Conservation (phyloP, 2,888 invertebrate genomes). For the Balanococcus diminutus region DNA sequence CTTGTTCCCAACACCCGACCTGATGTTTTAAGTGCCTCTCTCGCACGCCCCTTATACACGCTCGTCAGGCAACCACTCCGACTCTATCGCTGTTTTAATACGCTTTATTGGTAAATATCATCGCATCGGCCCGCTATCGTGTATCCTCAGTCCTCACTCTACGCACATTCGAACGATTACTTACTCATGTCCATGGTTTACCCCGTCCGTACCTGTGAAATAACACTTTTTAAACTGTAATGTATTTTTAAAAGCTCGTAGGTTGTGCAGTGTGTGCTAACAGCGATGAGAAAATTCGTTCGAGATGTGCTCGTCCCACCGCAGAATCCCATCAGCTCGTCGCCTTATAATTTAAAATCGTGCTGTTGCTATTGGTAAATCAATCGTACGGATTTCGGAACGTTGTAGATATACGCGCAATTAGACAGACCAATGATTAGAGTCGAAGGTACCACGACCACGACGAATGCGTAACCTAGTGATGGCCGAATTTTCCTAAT, state of each 20-base stretch:
- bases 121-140: not conserved
- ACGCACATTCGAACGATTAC: too few relatives aligned
- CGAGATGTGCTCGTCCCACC: not conserved
- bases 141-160: not conserved
- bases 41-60: conserved; percentile 18
- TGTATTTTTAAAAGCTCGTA: not conserved
- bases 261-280: not conserved
- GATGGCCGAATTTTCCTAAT: not conserved
- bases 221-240: not conserved
- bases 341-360: not conserved
- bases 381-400: not conserved
- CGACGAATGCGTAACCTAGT: not conserved
- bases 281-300: not conserved
- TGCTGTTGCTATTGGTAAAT: not conserved
- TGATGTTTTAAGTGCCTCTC: conserved; percentile 28
- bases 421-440: not conserved
- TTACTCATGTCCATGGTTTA: not conserved
- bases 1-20: conserved; percentile 24
- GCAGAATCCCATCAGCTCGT: not conserved
- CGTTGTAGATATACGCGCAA: not conserved
- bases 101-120: not conserved
- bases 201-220: not conserved
- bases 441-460: not conserved
- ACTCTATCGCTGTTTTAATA: not conserved
- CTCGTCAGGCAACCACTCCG: not conserved